Evolutionary conservation across 35 echinoderm and acorn worm genomes (phyloP), one percentile per base, ranked within the genome.

Genomic region (Stichopus chloronotus): DNA sequence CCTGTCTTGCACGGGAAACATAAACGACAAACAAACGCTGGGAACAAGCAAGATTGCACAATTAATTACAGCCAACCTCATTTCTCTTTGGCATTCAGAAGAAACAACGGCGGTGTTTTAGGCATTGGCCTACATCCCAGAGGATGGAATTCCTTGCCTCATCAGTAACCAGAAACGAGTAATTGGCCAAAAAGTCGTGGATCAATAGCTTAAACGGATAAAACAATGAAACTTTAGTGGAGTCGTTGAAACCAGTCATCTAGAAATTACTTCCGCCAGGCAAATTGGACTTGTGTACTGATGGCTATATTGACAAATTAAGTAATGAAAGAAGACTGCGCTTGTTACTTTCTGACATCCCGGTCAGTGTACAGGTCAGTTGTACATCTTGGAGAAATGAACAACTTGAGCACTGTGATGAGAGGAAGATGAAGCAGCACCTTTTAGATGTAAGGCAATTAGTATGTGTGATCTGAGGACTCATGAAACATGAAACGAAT

Each of bases 151-250:
- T 85, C 55, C 43, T 0, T 58, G 82, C 82, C 57, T 85, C 82
- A 85, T 85, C 55, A 85, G 82, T 85, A 58, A n/a, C 7, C 9
- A 58, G 82, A 85, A 23, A 85, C 82, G 52, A 8, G 55, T 85
- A 85, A 85, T 85, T 85, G 82, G 82, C 57, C 82, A 85, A 85
- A 85, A 74, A 56, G 82, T 58, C 57, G 82, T 7, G 57, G 82
- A 85, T 85, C 82, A 85, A 85, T 85, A 59, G 82, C 82, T 85
- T 85, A 85, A 85, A 85, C 56, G 82, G 52, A 85, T 56, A 85
- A 56, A 85, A 21, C 82, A 56, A 58, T 85, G 82, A 85, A 85
- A 85, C 57, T 58, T 53, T 23, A 85, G 55, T 58, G 55, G 55
- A 74, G 69, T 58, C 82, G 13, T 85, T 85, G 82, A 58, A 85